These are phyloP conservation scores for Verasper variegatus DNA, from an alignment of 2,113 vertebrate species.

Conservation along the genomic window DNA sequence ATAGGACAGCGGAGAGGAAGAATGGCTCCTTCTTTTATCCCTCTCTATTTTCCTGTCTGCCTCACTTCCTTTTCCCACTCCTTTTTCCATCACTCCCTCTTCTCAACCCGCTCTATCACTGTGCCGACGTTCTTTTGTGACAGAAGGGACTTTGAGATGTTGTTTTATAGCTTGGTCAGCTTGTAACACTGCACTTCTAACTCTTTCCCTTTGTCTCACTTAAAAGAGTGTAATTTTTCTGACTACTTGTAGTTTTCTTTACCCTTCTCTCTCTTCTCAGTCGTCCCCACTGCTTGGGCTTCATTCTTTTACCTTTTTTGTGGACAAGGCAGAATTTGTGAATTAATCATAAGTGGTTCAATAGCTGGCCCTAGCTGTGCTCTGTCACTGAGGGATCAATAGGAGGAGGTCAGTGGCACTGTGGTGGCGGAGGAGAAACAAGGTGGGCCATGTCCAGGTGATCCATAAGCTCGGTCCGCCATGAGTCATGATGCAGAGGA, in stretches of 20 bases:
- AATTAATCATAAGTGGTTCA: conserved; percentile 84
- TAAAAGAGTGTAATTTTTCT: conserved; percentile 66
- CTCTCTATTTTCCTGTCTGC: conserved; percentile 35
- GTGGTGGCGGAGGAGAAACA: conserved; percentile 60
- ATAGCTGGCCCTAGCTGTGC: conserved; percentile 79
- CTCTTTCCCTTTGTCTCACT: conserved; percentile 58
- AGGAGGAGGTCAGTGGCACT: conserved; percentile 72
- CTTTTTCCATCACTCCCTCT: conserved; percentile 39
- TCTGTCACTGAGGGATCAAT: conserved; percentile 79
- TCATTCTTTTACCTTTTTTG: conserved; percentile 75
- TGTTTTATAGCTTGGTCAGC: conserved; percentile 69
- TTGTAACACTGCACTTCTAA: conserved; percentile 62
- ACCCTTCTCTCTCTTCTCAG: conserved; percentile 51
- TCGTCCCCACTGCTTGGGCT: conserved; percentile 57
- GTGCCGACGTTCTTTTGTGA: conserved; percentile 48
- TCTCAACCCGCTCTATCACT: conserved; percentile 35
- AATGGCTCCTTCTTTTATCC: conserved; percentile 57
- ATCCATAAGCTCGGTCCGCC: conserved; percentile 79
- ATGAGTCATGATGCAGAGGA: conserved; percentile 61
- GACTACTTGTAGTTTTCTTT: conserved; percentile 58
- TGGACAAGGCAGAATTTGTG: conserved; percentile 79
- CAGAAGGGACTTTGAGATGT: conserved; percentile 58
- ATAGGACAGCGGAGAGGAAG: conserved; percentile 54
- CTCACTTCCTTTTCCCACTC: conserved; percentile 41
- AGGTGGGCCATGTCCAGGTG: conserved; percentile 68